phyloP scores from a whole-genome alignment of 2,113 vertebrate genomes.

The Plecotus auritus region DNA sequence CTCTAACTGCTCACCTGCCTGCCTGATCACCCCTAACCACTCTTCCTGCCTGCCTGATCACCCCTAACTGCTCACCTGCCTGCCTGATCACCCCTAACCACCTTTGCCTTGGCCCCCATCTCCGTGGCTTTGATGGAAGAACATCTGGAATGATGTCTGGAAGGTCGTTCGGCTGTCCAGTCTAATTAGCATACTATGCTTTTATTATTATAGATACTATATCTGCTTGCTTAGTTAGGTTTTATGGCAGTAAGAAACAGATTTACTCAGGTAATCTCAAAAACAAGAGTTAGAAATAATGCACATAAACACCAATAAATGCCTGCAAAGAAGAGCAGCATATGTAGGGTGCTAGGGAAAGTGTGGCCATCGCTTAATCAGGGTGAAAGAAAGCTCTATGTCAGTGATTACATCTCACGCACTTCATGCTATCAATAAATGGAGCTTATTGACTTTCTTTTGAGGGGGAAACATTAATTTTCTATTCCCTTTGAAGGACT shows the following conservation, averaged over 20 bases:
- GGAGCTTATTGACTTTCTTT: background rate
- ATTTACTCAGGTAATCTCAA: background rate
- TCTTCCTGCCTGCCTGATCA: too few species aligned
- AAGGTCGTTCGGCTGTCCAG: too few species aligned
- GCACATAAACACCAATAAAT: background rate
- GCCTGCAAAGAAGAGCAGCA: background rate
- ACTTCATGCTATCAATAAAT: background rate
- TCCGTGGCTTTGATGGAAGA: rapidly evolving
- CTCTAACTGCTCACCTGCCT: too few species aligned
- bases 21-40: too few species aligned
- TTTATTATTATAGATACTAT: background rate
- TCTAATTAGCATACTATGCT: too few species aligned
- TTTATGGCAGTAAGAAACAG: background rate
- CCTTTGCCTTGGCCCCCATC: too few species aligned
- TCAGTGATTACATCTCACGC: background rate
- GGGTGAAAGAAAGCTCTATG: rapidly evolving
- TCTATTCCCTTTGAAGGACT: background rate
- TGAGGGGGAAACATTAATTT: background rate
- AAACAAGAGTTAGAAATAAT: background rate
- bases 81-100: too few species aligned
- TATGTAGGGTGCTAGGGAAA: background rate
- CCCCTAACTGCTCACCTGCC: too few species aligned
- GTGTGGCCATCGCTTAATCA: background rate
- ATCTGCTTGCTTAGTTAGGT: background rate
- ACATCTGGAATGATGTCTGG: too few species aligned